phyloP scores from a whole-genome alignment of 2,888 invertebrate species.

The Heteromurus nitidus region DNA sequence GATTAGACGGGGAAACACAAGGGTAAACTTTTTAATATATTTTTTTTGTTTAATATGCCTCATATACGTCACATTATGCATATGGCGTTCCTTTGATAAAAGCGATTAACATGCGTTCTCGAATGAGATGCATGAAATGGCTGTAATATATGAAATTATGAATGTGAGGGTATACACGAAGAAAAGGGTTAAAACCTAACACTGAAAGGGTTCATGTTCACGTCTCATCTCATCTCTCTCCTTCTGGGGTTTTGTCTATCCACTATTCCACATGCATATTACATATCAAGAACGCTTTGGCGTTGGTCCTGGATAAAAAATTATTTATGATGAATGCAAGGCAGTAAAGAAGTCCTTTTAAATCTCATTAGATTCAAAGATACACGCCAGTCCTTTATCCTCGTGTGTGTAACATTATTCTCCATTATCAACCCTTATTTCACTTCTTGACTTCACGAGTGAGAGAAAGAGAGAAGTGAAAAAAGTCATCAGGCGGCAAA shows the following conservation, averaged over 20 bases:
- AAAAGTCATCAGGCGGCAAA: conserved; percentile 54
- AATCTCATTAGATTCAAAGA: conserved; percentile 38
- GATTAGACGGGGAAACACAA: no score
- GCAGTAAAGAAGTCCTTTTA: conserved; percentile 10
- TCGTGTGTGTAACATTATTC: no score
- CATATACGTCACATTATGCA: conserved; percentile 1
- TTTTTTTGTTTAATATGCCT: not conserved
- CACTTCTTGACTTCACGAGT: no score
- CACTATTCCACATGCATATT: not conserved
- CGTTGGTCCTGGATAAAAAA: no score
- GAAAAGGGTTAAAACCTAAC: no score
- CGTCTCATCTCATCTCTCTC: not conserved
- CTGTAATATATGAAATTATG: conserved; percentile 29
- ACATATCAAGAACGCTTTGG: no score
- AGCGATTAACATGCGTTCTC: conserved; percentile 5
- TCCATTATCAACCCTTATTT: no score
- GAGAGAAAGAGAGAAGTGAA: no score
- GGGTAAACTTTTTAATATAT: not conserved
- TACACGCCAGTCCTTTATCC: no score
- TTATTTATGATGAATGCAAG: conserved; percentile 13
- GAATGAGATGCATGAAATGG: conserved; percentile 45
- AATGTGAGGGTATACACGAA: conserved; percentile 22
- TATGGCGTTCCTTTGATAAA: not conserved
- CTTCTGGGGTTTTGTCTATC: not conserved
- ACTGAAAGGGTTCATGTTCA: no score